phyloP scores from a whole-genome alignment of 2,888 invertebrate species.

The Amphipyra berbera region DNA sequence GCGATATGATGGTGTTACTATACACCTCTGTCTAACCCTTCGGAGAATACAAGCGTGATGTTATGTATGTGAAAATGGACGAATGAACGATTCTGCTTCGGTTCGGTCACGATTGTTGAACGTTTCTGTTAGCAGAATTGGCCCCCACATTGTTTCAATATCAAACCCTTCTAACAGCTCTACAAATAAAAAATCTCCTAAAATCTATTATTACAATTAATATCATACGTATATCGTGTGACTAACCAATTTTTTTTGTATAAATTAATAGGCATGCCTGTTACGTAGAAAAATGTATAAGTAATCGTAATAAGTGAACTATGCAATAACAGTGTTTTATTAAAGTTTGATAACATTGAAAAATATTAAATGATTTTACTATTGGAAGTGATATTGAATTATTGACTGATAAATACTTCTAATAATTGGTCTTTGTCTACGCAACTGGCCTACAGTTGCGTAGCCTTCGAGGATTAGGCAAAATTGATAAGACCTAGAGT shows the following conservation, averaged over 20 bases:
- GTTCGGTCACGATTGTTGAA: no score
- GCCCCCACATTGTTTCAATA: no score
- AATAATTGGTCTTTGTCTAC: constrained; percentile 16
- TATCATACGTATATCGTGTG: constrained; percentile 19
- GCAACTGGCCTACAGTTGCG: not conserved
- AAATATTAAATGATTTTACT: constrained; percentile 29
- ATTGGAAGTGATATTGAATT: constrained; percentile 24
- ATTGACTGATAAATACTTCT: constrained; percentile 1
- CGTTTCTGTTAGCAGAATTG: no score
- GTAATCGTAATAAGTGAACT: constrained; percentile 34
- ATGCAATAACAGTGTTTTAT: constrained; percentile 48
- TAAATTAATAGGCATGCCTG: constrained; percentile 5
- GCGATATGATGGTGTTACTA: no score
- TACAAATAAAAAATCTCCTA: no score
- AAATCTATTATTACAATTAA: not conserved
- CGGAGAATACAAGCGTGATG: no score
- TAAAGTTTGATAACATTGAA: constrained; percentile 48
- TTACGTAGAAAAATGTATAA: constrained; percentile 21
- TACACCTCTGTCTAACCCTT: no score
- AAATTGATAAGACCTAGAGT: constrained; percentile 10
- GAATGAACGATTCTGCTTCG: no score
- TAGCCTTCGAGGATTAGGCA: constrained; percentile 22
- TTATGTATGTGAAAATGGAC: no score
- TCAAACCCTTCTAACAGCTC: no score
- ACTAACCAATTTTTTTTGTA: constrained; percentile 34